phyloP scores from a whole-genome alignment of 1,140 invertebrate species.

The Drosophila baimaii region DNA sequence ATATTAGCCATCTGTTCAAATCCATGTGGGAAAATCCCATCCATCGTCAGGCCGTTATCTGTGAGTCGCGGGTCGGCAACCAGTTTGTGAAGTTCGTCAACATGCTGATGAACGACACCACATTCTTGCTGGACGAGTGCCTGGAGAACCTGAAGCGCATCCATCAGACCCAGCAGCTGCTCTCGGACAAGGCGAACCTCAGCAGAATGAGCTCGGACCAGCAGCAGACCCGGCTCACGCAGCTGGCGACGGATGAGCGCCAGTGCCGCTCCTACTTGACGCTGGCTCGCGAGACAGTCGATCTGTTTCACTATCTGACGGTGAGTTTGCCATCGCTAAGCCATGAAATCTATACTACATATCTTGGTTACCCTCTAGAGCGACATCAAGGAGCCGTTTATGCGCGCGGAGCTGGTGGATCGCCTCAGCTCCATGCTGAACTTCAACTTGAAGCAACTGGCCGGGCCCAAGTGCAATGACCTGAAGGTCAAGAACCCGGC shows the following conservation, averaged over 20 bases:
- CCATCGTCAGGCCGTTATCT: constrained; percentile 89
- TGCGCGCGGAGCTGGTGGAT: constrained; percentile 95
- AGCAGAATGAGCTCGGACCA: constrained; percentile 88
- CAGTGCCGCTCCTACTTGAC: constrained; percentile 98
- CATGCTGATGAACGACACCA: constrained; percentile 99
- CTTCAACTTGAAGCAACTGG: constrained; percentile 98
- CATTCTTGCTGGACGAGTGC: constrained; percentile 98
- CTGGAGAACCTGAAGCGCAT: constrained; percentile 97
- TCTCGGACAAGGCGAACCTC: constrained; percentile 89
- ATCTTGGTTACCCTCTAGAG: constrained; percentile 39
- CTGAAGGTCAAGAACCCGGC: constrained; percentile 97
- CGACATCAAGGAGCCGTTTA: constrained; percentile 97
- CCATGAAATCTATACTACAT: not conserved
- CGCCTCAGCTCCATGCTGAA: constrained; percentile 98
- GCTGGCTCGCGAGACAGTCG: constrained; percentile 96
- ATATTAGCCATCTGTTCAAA: constrained; percentile 98
- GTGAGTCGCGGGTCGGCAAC: constrained; percentile 93
- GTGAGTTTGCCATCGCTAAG: constrained; percentile 78
- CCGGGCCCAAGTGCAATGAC: constrained; percentile 98
- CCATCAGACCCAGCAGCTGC: constrained; percentile 94
- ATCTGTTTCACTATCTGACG: constrained; percentile 99
- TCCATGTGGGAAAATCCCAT: constrained; percentile 91
- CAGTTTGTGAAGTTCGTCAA: constrained; percentile 99
- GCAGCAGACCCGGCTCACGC: constrained; percentile 91
- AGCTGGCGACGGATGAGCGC: constrained; percentile 94